Percentiles rank a stretch among this genome's conserved stretches.
phyloP scores from a whole-genome alignment of 2,888 invertebrate genomes.

The Cerastoderma edule region DNA sequence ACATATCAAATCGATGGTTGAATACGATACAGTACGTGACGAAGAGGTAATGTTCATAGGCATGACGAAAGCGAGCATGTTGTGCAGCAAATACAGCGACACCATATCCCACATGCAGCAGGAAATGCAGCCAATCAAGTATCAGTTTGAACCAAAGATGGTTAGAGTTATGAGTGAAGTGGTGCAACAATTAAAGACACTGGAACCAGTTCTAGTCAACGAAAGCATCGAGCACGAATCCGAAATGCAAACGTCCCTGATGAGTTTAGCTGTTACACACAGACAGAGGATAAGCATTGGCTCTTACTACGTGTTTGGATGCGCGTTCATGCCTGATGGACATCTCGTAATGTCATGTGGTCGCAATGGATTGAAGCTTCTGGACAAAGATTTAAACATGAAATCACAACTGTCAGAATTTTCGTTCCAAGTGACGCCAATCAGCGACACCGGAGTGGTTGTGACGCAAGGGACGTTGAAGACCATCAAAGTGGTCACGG shows the following conservation, averaged over 20 bases:
- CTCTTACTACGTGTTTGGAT: neutral
- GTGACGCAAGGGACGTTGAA: neutral
- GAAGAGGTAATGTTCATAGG: constrained; percentile 16
- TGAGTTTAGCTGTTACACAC: neutral
- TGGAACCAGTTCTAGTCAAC: too few species aligned
- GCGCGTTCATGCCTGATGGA: constrained; percentile 8
- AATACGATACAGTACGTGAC: neutral
- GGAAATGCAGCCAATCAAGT: neutral
- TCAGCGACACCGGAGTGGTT: neutral
- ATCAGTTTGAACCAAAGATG: constrained; percentile 2
- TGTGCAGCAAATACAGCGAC: neutral
- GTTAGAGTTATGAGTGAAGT: neutral
- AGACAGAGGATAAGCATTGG: neutral
- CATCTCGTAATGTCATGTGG: neutral
- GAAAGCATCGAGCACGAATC: too few species aligned
- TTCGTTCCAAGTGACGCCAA: neutral
- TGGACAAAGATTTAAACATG: neutral
- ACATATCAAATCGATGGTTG: neutral
- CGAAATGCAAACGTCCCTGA: too few species aligned
- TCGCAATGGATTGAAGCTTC: neutral
- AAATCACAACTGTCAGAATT: neutral
- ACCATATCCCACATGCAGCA: neutral
- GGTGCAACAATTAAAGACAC: neutral
- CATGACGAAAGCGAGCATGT: neutral
- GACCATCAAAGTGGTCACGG: neutral